Conservation (phyloP, 2,888 invertebrate species). For the Drosophila siamana region DNA sequence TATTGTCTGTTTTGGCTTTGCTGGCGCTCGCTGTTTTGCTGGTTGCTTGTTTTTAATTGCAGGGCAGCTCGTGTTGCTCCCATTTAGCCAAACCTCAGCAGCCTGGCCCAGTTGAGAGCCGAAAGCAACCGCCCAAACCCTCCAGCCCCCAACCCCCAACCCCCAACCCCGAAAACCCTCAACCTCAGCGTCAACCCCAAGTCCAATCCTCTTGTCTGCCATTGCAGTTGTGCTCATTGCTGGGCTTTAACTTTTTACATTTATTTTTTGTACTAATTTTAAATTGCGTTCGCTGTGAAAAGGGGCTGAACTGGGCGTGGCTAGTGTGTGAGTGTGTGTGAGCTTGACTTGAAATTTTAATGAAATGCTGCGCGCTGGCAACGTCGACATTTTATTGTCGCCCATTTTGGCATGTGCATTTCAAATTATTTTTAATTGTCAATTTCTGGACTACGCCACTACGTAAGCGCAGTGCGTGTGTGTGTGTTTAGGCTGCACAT, state of each 20-base stretch:
- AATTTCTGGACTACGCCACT: conserved; percentile 51
- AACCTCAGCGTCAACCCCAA: neutral
- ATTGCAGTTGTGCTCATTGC: conserved; percentile 35
- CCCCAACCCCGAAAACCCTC: neutral
- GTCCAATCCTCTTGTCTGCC: neutral
- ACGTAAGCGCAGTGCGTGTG: neutral
- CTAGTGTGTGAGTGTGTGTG: conserved; percentile 49
- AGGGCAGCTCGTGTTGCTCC: conserved; percentile 60
- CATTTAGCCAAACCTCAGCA: conserved; percentile 51
- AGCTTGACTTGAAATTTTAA: conserved; percentile 71
- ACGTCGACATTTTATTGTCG: conserved; percentile 46
- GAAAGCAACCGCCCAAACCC: neutral
- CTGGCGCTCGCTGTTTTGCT: neutral
- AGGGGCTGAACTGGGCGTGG: conserved; percentile 22
- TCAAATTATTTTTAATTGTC: conserved; percentile 79
- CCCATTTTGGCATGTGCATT: conserved; percentile 66
- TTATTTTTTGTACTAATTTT: conserved; percentile 64
- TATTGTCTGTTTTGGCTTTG: neutral
- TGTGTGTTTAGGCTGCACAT: conserved; percentile 41
- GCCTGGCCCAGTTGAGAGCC: conserved; percentile 17
- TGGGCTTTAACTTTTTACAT: conserved; percentile 60
- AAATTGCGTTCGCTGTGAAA: conserved; percentile 57
- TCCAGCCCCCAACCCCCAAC: neutral
- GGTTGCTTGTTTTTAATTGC: conserved; percentile 59
- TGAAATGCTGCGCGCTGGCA: conserved; percentile 64